phyloP scores from a whole-genome alignment of 1,140 invertebrate species.

The Apis cerana region DNA sequence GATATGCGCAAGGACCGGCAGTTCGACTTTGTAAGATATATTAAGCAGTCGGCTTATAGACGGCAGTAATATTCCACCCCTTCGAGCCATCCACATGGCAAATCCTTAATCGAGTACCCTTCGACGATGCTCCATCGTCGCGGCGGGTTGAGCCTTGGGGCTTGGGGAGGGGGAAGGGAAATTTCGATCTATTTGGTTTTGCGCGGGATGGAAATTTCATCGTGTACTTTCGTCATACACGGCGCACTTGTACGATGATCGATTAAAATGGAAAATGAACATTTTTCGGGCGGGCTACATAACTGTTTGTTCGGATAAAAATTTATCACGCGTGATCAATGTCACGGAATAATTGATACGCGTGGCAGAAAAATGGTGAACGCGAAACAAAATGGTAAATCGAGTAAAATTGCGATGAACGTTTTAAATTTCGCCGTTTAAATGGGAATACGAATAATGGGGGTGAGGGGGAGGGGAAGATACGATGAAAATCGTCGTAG shows the following conservation, averaged over 20 bases:
- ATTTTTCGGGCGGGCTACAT: neutral
- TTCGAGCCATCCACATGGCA: constrained; percentile 14
- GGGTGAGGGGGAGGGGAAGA: too few species aligned
- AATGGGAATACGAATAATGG: too few species aligned
- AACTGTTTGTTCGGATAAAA: neutral
- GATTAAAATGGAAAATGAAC: neutral
- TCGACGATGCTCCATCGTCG: constrained; percentile 41
- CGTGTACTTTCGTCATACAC: neutral
- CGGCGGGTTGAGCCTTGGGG: constrained; percentile 18
- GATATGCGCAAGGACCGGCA: neutral
- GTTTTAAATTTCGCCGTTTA: too few species aligned
- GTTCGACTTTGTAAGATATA: constrained; percentile 43
- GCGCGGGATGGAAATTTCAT: constrained; percentile 17
- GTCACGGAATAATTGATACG: too few species aligned
- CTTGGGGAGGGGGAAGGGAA: neutral
- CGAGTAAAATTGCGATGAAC: too few species aligned
- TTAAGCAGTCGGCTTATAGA: constrained; percentile 53
- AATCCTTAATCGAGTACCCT: constrained; percentile 60
- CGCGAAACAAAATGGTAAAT: too few species aligned
- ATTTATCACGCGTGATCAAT: neutral
- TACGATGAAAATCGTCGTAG: too few species aligned
- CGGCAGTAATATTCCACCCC: constrained; percentile 44
- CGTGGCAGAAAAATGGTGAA: too few species aligned
- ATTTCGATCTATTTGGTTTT: constrained; percentile 33
- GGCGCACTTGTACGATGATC: neutral